A percentile compares a stretch with the other conserved stretches of the same genome.
Conservation (phyloP, 2,113 vertebrate genomes). For the Bos taurus region DNA sequence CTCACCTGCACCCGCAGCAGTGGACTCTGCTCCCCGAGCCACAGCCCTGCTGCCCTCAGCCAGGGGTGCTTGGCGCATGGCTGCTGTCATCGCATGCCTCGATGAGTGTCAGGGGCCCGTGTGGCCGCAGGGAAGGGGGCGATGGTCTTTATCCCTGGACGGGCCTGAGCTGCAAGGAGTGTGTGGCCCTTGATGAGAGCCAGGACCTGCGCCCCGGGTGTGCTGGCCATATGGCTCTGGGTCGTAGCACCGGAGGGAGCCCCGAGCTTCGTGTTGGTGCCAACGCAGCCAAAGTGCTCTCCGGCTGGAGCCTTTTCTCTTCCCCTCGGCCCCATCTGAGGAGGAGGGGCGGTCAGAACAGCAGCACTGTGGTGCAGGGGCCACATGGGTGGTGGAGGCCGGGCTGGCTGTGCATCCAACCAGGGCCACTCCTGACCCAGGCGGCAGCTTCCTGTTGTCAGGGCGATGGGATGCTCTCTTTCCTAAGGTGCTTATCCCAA, state of each 20-base stretch:
- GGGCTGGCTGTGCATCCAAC: accelerated
- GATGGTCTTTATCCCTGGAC: neutral
- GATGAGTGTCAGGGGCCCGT: neutral
- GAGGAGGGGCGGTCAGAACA: slow-evolving; percentile 64
- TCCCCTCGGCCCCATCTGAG: neutral
- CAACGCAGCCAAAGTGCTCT: neutral
- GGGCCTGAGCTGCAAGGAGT: neutral
- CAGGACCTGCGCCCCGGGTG: accelerated
- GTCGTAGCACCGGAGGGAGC: neutral
- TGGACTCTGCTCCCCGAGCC: neutral
- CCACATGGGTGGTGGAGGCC: neutral
- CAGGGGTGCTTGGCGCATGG: neutral
- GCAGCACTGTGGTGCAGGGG: neutral
- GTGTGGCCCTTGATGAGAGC: neutral
- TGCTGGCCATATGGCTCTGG: neutral
- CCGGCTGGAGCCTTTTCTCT: neutral
- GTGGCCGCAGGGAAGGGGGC: neutral
- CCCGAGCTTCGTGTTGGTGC: neutral
- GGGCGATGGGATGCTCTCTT: neutral
- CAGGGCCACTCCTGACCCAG: neutral
- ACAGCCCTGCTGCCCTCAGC: neutral
- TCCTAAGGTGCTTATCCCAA: neutral
- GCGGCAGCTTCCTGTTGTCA: neutral
- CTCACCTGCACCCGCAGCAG: neutral
- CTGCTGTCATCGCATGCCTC: neutral